phyloP scores from a whole-genome alignment of 2,888 invertebrate genomes.

The Lithophane semibrunnea region DNA sequence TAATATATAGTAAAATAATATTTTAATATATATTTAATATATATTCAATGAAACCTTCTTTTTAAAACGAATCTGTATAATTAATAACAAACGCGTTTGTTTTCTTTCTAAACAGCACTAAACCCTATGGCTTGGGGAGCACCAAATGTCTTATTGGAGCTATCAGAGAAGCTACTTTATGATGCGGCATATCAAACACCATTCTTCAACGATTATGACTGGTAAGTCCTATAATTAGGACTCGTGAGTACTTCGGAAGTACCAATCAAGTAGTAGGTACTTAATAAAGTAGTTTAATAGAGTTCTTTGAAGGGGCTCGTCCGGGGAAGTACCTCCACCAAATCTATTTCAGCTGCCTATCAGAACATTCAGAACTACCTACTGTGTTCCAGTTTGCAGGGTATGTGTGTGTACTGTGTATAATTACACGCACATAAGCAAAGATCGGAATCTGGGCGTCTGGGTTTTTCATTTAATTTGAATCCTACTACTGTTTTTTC shows the following conservation, averaged over 20 bases:
- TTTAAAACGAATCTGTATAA: background rate
- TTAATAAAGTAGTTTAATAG: background rate
- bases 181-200: conserved; percentile 85
- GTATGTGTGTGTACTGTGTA: too few species aligned
- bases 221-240: conserved; percentile 71
- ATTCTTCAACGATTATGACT: conserved; percentile 88
- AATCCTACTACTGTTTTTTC: too few species aligned
- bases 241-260: too few species aligned
- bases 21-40: too few species aligned
- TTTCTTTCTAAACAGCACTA: conserved; percentile 71
- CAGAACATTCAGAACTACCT: too few species aligned
- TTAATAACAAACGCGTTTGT: conserved; percentile 2
- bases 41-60: background rate
- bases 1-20: background rate
- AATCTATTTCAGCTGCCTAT: background rate
- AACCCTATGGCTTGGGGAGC: conserved; percentile 87
- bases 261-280: background rate
- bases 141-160: conserved; percentile 82
- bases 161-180: conserved; percentile 82
- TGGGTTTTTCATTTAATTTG: too few species aligned
- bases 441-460: too few species aligned
- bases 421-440: too few species aligned
- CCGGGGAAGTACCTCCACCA: background rate
- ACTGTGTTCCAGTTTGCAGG: too few species aligned
- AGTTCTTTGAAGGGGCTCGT: background rate